Base-by-base conservation (phyloP, 2,888 invertebrate genomes). In the Cephus rjabovi region DNA sequence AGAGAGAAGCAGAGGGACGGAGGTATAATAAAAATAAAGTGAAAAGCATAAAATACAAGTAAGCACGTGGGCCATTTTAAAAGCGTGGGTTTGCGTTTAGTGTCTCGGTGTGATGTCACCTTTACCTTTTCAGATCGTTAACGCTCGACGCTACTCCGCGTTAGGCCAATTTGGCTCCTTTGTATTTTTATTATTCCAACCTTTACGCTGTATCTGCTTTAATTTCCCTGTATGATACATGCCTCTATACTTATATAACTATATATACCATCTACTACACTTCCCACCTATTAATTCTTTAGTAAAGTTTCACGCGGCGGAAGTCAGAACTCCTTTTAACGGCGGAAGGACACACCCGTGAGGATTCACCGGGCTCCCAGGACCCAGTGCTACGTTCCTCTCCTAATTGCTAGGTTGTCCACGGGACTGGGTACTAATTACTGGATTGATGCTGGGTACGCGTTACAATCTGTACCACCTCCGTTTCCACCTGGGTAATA, bases 21-120 rank as follows among this genome's bases (percentile, higher is more conserved):
- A 73, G 37, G 77, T 40, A 6, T 37, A 34, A 68, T 35, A 12
- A 11, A n/a, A 75, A 30, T 56, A 68, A 34, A 11, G 56, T 34
- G 30, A 75, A 73, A 34, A 11, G 31, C n/a, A 56, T 73, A 40
- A 73, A 37, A 73, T 37, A 76, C 34, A 34, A 78, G 76, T 76
- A 78, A 56, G 9, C 6, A 56, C 23, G 9, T 56, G 56, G 56
- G 23, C 56, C 9, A 56, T 56, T 56, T 56, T 56, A 56, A 23
- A 56, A 56, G 56, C 56, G 9, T 56, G 56, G 56, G 23, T 23
- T 23, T 23, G 56, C 56, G 56, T 56, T 56, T 56, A 56, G 9
- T 23, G 56, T 9, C 23, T 2, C 56, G 23, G 23, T 23, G 56
- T 56, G 56, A 56, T 56, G 56, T 56, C 56, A 56, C 56, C 56